These are phyloP conservation scores for Mesorhabditis spiculigera DNA, from an alignment of 2,888 invertebrate genomes.

Conservation along the genomic window DNA sequence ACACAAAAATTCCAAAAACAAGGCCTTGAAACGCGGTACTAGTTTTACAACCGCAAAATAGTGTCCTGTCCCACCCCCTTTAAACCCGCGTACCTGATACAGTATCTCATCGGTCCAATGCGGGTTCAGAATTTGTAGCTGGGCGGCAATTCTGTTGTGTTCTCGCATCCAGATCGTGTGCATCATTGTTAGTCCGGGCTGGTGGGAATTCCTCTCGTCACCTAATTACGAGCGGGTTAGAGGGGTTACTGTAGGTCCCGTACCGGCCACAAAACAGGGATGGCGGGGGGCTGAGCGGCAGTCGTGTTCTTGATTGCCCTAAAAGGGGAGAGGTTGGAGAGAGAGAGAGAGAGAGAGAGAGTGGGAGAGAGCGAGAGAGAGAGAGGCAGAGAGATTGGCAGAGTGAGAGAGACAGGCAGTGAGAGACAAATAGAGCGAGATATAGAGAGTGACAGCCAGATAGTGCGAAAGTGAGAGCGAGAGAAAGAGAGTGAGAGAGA, in stretches of 20 bases:
- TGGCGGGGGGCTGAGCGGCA: constrained; percentile 46
- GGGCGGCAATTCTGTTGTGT: constrained; percentile 55
- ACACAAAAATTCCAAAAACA: no score
- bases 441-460: no score
- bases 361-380: no score
- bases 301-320: constrained; percentile 56
- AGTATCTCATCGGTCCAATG: constrained; percentile 60
- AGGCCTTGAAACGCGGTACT: no score
- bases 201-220: constrained; percentile 53
- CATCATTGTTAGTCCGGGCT: constrained; percentile 56
- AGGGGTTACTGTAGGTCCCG: not conserved
- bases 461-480: no score
- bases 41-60: no score
- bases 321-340: constrained; percentile 11
- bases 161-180: constrained; percentile 57
- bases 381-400: no score
- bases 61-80: not conserved
- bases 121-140: constrained; percentile 48
- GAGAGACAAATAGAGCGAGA: no score
- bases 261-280: constrained; percentile 54
- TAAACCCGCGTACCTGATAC: constrained; percentile 44
- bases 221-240: not conserved
- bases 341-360: no score
- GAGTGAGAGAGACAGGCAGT: no score
- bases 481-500: no score